Evolutionary conservation across 2,797 vertebrate genomes (phyloP), one percentile per base, ranked within the genome.

Genomic region (Argya squamiceps): DNA sequence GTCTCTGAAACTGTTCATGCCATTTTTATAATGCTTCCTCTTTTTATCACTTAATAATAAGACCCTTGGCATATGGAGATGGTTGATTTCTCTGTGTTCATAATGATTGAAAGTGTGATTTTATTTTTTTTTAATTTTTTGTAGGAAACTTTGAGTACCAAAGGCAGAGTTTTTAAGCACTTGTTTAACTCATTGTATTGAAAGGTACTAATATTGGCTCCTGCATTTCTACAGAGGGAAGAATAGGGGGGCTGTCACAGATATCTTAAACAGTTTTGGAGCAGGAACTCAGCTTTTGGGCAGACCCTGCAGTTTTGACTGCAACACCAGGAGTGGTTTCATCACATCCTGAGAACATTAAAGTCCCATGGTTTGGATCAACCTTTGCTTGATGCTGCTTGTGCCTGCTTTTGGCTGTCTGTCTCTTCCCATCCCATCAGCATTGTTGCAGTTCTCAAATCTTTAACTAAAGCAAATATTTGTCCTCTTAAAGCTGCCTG

Each of bases 181-280:
- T 70, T 43, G 3, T 22, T 3, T 29, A 41, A 41, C 12, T 65
- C 41, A 6, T 19, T 22, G 6, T 44, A 2, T 16, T 79, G 17
- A 36, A 49, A 37, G 4, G 6, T 12, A 11, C 11, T 44, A 15
- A 4, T 32, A 69, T 1, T 29, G 11, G 9, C 32, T 78, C 30
- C 18, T 50, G 22, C 9, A 6, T 59, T 84, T 55, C 47, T 79
- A 3, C 11, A 36, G 34, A 23, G 22, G 26, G 47, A 53, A n/a
- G 20, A 39, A 32, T 5, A 29, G 24, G 8, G 26, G 3, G 15
- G 0, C 23, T 70, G 17, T 41, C 9, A 15, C 29, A 15, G 70
- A 36, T 7, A 11, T 17, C 8, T 50, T n/a, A 1, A 41, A 3
- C 1, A 5, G 24, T 14, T 71, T 60, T 0, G 8, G 7, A 29